These are phyloP conservation scores for Danio tinwini DNA, from an alignment of 2,797 vertebrate genomes.

Conservation along the genomic window DNA sequence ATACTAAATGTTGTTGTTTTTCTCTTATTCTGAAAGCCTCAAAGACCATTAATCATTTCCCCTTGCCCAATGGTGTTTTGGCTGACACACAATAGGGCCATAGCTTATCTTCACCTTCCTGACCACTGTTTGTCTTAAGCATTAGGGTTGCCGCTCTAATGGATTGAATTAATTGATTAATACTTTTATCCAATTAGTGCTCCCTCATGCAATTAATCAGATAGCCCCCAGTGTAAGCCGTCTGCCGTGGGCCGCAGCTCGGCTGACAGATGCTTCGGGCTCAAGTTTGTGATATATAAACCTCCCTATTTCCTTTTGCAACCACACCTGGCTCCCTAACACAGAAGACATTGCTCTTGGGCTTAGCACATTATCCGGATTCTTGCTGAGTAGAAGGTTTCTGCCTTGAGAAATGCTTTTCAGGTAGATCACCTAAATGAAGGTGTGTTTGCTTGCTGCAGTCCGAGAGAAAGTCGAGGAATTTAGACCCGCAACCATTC, in stretches of 20 bases:
- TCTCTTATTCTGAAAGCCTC: conserved; percentile 66
- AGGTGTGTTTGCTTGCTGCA: conserved; percentile 15
- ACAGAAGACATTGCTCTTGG: conserved; percentile 55
- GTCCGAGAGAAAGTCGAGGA: conserved; percentile 11
- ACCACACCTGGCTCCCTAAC: conserved; percentile 63
- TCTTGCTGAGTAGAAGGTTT: conserved; percentile 64
- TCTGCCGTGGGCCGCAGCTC: conserved; percentile 64
- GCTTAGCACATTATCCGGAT: conserved; percentile 61
- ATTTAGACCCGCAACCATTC: conserved; percentile 14
- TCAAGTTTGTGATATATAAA: conserved; percentile 70
- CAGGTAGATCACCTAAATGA: conserved; percentile 51
- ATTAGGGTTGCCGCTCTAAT: conserved; percentile 77
- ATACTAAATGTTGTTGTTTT: conserved; percentile 69
- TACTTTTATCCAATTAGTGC: conserved; percentile 84
- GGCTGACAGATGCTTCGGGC: conserved; percentile 70
- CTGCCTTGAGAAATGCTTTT: conserved; percentile 52
- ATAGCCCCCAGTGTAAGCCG: conserved; percentile 67
- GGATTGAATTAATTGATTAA: conserved; percentile 83
- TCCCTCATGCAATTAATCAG: conserved; percentile 84
- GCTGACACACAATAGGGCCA: conserved; percentile 53
- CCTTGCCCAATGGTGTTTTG: conserved; percentile 43
- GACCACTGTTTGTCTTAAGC: conserved; percentile 77
- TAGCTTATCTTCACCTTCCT: conserved; percentile 58
- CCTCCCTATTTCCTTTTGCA: conserved; percentile 10
- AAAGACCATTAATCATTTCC: conserved; percentile 72